Percentiles rank a stretch among this genome's conserved stretches.
Evolutionary conservation across 2,113 vertebrate genomes (phyloP).

Genomic region (Mirounga angustirostris): DNA sequence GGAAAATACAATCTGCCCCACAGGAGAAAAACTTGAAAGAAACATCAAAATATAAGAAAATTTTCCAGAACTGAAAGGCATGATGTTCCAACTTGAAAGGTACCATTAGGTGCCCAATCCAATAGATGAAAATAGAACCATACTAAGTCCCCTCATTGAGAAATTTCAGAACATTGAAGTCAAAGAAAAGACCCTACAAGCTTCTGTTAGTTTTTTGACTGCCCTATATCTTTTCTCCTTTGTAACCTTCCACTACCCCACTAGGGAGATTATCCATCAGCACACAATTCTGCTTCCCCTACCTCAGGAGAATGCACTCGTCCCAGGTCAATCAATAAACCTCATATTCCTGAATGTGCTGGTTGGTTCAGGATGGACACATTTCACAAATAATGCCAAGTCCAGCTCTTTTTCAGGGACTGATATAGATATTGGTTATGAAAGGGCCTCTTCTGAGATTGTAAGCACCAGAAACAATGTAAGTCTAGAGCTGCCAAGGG

Average conservation of each 20-base stretch:
- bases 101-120: neutral
- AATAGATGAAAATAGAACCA: slow-evolving; percentile 43
- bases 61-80: slow-evolving; percentile 16
- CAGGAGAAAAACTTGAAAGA: slow-evolving; percentile 27
- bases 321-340: neutral
- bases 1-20: slow-evolving; percentile 6
- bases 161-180: slow-evolving; percentile 56
- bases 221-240: neutral
- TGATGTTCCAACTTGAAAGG: slow-evolving; percentile 18
- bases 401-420: neutral
- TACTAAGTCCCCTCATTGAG: neutral
- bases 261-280: slow-evolving; percentile 19
- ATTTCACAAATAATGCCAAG: slow-evolving; percentile 38
- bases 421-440: neutral
- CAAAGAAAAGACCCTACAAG: slow-evolving; percentile 25
- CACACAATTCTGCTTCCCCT: neutral
- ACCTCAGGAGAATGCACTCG: neutral
- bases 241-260: neutral
- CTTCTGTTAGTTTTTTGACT: neutral
- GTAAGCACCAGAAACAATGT: neutral
- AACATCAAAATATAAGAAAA: slow-evolving; percentile 2
- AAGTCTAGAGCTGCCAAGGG: neutral
- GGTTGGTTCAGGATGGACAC: neutral
- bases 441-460: slow-evolving; percentile 33
- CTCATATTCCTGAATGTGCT: neutral